Base-by-base conservation (phyloP, 2,888 invertebrate genomes). In the Sarcophaga rosellei region DNA sequence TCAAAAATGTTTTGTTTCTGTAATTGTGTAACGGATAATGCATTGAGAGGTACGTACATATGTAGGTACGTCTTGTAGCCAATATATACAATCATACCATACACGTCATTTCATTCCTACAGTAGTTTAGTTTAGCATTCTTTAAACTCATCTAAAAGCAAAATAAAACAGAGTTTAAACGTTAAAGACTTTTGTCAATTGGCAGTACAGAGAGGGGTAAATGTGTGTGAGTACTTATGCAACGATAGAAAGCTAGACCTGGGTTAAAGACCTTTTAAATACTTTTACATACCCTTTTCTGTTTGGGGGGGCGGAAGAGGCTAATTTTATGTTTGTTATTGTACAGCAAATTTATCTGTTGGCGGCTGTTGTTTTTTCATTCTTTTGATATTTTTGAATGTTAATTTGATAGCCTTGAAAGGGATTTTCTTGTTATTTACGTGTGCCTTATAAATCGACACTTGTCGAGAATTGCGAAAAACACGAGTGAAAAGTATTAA, bases 211-310 rank as follows among this genome's bases (percentile, higher is more conserved):
- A 35, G 35, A 35, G 35, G 35, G 35, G 8, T 35, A 35, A 35
- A 35, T 35, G 21, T 59, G 17, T 70, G 59, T 8, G 21, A 20
- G 11, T 62, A 53, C 20, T 44, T 62, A 35, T 68, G 4, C 21
- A 45, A 23, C 2, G 11, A 8, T 66, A 45, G n/a, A 65, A 44
- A 66, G 66, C 35, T 44, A 44, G 20, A 45, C 70, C 25, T 75
- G 66, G 86, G 86, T 86, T 86, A 86, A 86, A 86, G 84, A 86
- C 86, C 81, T 86, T 84, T 82, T 78, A 68, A 81, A 77, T 76
- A 59, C 25, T 47, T n/a, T 2, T 15, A 53, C 35, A 35, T 11
- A 15, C 35, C 57, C 15, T n/a, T 73, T 57, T 57, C 57, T 17
- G n/a, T 17, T 61, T 23, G 45, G 62, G 17, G 15, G n/a, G 45